Percentiles rank a stretch among this genome's conserved stretches.
phyloP scores from a whole-genome alignment of 1,140 invertebrate species.

The Drosophila cardini region DNA sequence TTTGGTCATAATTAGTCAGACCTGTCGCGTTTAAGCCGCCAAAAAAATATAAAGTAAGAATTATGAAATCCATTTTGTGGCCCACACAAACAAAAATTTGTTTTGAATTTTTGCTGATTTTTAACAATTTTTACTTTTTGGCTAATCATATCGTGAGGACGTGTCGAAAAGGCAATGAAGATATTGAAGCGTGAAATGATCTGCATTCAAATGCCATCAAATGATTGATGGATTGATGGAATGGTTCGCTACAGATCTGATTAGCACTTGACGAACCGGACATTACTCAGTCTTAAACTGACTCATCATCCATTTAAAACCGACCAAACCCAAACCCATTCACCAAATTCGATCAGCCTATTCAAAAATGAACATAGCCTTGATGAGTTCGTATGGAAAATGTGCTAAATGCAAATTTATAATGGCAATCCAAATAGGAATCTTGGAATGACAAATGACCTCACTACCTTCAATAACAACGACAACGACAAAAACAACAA shows the following conservation, averaged over 20 bases:
- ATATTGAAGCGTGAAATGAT: constrained; percentile 53
- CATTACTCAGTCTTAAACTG: constrained; percentile 40
- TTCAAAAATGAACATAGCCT: constrained; percentile 46
- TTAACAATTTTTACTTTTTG: no score
- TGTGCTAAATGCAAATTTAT: constrained; percentile 73
- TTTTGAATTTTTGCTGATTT: no score
- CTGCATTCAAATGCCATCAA: constrained; percentile 38
- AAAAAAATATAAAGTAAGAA: constrained; percentile 26
- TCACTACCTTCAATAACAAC: constrained; percentile 30
- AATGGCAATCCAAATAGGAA: constrained; percentile 51
- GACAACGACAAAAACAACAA: no score
- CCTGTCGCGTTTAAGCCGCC: constrained; percentile 18
- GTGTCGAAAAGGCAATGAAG: constrained; percentile 46
- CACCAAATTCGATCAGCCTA: constrained; percentile 20
- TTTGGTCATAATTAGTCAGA: constrained; percentile 70
- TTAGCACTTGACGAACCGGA: constrained; percentile 67
- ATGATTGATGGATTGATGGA: constrained; percentile 62
- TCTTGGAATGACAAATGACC: constrained; percentile 63
- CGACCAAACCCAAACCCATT: constrained; percentile 1
- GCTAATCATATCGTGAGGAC: constrained; percentile 50
- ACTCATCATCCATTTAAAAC: not conserved
- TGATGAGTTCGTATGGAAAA: constrained; percentile 49
- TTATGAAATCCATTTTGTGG: constrained; percentile 40
- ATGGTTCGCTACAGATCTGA: constrained; percentile 65
- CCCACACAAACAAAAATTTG: constrained; percentile 18